Base-by-base conservation (phyloP, 2,113 vertebrate species). In the Brachypteracias leptosomus region DNA sequence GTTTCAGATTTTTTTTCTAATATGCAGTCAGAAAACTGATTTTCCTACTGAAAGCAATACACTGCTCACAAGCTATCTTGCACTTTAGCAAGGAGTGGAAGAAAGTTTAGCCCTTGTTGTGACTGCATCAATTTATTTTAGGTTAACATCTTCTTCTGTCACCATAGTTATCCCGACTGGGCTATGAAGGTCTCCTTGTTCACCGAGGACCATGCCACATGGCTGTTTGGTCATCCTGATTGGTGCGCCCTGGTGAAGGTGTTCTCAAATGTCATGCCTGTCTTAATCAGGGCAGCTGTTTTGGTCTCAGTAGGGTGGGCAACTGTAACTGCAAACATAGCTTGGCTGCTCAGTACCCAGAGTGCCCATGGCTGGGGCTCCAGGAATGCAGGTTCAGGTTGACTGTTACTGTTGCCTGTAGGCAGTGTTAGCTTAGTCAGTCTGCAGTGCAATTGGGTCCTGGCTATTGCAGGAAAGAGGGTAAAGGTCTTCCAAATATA, bases 291-390 rank as follows among this genome's bases (percentile, higher is more conserved):
- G 33, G 16, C 29, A 81, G 31, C n/a, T 70, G 10, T 22, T 78
- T 73, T 36, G 10, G 3, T 65, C 36, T 62, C 59, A 71, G 18
- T 6, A 70, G 35, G 4, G 26, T 31, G 11, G 21, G 6, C 1
- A 11, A 12, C 19, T 13, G 0, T 6, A 87, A 9, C 51, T 85
- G 19, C 17, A 75, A 75, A 6, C 7, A 52, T 33, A 59, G 4
- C 4, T 16, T 11, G 3, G 3, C 11, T 86, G 6, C 40, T 78
- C 12, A 42, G 20, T 10, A 59, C 8, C 7, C n/a, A 18, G 3
- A 72, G 1, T 24, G 5, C 16, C 49, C 1, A 0, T 66, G 31
- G 35, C 8, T 74, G 20, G 1, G 1, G 31, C 21, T 9, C 4
- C 29, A 52, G 16, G 12, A 76, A 33, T 44, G 16, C 9, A 82